A percentile compares a stretch with the other conserved stretches of the same genome.
Conservation (phyloP, 2,797 vertebrate genomes). For the Mico argentatus region DNA sequence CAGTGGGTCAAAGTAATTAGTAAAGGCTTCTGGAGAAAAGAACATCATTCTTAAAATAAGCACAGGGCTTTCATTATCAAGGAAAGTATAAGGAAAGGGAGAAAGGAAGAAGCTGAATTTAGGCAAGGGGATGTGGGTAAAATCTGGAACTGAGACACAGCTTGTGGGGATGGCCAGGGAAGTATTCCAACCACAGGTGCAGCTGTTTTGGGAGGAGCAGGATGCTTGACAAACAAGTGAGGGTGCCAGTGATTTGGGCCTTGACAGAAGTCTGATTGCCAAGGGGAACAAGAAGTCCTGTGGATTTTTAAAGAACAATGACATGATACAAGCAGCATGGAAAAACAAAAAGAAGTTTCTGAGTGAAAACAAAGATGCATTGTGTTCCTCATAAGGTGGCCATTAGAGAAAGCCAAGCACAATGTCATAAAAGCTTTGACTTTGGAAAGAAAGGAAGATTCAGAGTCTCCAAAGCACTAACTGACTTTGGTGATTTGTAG, state of each 20-base stretch:
- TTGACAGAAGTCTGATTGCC: not conserved
- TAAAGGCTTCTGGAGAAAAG: not conserved
- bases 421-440: not conserved
- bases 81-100: not conserved
- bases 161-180: rapidly evolving
- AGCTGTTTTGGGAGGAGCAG: not conserved
- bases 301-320: not conserved
- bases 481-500: not conserved
- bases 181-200: not conserved
- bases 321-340: not conserved
- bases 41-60: not conserved
- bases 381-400: not conserved
- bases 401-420: not conserved
- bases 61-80: not conserved
- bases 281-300: not conserved
- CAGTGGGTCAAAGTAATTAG: not conserved
- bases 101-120: not conserved
- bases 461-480: not conserved
- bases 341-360: not conserved
- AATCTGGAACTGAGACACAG: not conserved
- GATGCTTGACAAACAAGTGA: not conserved
- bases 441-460: not conserved
- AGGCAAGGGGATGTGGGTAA: not conserved
- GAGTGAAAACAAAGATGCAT: not conserved
- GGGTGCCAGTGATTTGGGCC: not conserved